phyloP scores from a whole-genome alignment of 1,140 invertebrate species.

The Zophobas morio region DNA sequence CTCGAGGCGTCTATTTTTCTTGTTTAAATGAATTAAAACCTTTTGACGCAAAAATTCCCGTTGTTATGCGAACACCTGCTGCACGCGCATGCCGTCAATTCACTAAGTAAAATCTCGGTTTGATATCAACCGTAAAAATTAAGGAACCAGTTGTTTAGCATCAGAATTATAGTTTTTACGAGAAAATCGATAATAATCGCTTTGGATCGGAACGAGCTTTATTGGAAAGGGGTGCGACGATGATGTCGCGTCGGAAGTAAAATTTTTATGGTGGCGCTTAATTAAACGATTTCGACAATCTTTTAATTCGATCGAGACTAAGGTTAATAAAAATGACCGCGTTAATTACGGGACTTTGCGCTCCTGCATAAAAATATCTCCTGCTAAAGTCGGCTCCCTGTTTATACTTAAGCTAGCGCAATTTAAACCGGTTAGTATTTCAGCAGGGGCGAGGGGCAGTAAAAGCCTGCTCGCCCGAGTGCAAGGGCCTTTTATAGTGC shows the following conservation, averaged over 20 bases:
- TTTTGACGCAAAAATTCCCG: conserved; percentile 10
- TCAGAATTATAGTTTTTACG: conserved; percentile 27
- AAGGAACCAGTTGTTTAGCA: conserved; percentile 35
- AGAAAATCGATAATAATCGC: conserved; percentile 23
- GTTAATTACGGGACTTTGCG: conserved; percentile 38
- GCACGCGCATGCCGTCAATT: background rate
- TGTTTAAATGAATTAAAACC: conserved; percentile 32
- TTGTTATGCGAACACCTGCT: conserved; percentile 36
- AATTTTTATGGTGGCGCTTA: conserved; percentile 26
- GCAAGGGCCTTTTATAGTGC: conserved; percentile 49
- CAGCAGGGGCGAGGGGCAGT: conserved; percentile 33
- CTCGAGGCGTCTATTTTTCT: conserved; percentile 16
- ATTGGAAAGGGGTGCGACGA: conserved; percentile 6
- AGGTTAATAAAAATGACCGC: conserved; percentile 16
- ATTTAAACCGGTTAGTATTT: conserved; percentile 43
- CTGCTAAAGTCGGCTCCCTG: conserved; percentile 14
- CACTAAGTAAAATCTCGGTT: conserved; percentile 30
- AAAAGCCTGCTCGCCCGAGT: conserved; percentile 41
- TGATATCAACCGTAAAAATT: conserved; percentile 36
- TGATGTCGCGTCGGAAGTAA: conserved; percentile 22
- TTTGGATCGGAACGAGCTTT: conserved; percentile 1
- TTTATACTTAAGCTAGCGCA: conserved; percentile 42
- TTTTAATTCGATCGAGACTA: conserved; percentile 11
- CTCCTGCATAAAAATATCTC: conserved; percentile 32
- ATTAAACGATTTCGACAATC: conserved; percentile 15